Evolutionary conservation across 2,113 vertebrate species (phyloP).

Genomic region (Nycticebus coucang): DNA sequence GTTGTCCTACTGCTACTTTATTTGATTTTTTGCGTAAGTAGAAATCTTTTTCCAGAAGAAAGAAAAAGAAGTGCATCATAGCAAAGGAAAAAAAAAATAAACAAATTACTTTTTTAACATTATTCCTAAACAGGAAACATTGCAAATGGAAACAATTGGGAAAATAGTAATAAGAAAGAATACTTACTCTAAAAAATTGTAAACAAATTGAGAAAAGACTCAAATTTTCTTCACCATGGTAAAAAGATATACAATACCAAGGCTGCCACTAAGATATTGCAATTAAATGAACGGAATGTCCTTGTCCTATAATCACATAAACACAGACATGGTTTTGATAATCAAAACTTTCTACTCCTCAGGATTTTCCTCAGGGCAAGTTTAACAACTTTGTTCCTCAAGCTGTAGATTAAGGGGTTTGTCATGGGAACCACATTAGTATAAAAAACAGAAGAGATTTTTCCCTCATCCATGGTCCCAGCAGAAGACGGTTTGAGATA

Average conservation of each 20-base stretch:
- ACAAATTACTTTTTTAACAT: not conserved
- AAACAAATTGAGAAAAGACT: not conserved
- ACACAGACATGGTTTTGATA: not conserved
- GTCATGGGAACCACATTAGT: slow-evolving; percentile 32
- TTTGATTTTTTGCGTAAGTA: not conserved
- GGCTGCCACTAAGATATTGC: not conserved
- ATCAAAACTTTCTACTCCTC: not conserved
- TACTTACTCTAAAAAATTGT: not conserved
- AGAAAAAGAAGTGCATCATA: not conserved
- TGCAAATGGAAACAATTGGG: not conserved
- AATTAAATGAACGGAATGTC: not conserved
- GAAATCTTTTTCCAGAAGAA: not conserved
- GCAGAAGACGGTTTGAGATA: not conserved
- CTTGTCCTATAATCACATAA: not conserved
- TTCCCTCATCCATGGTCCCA: not conserved
- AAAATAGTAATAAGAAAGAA: not conserved
- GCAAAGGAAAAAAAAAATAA: not conserved
- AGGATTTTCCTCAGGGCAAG: not conserved
- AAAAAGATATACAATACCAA: not conserved
- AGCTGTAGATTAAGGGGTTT: slow-evolving; percentile 72
- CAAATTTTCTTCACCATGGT: not conserved
- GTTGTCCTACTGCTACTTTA: not conserved
- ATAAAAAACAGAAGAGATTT: not conserved
- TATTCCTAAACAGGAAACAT: not conserved
- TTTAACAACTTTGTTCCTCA: slow-evolving; percentile 68